phyloP scores from a whole-genome alignment of 2,113 vertebrate genomes.

The Mus pahari region DNA sequence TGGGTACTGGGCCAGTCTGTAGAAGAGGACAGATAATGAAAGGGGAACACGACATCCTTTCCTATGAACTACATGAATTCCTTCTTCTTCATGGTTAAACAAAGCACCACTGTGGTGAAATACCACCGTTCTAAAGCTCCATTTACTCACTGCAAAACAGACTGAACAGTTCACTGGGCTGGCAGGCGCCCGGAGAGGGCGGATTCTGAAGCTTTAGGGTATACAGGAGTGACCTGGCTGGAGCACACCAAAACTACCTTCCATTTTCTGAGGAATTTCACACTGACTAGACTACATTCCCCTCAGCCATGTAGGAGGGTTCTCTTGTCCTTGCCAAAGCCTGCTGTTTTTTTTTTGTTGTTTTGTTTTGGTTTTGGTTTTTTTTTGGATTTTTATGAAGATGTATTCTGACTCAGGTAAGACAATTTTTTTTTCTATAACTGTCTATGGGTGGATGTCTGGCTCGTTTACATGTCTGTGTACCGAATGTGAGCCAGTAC shows the following conservation, averaged over 20 bases:
- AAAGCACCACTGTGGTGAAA: background rate
- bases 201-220: background rate
- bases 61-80: background rate
- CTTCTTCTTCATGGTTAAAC: background rate
- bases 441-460: background rate
- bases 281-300: background rate
- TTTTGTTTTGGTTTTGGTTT: too few species aligned
- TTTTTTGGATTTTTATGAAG: background rate
- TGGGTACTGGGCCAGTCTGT: constrained; percentile 97
- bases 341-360: background rate
- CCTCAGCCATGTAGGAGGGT: background rate
- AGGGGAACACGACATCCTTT: background rate
- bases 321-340: background rate
- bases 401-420: background rate
- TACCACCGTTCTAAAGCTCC: background rate
- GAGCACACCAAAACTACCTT: background rate
- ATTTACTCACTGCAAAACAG: background rate
- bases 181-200: background rate
- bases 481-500: background rate
- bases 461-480: background rate
- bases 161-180: too few species aligned
- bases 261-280: background rate
- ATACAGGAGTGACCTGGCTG: background rate
- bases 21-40: constrained; percentile 47
- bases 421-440: background rate